These are phyloP conservation scores for Coptotermes formosanus DNA, from an alignment of 1,140 invertebrate species.

Conservation along the genomic window DNA sequence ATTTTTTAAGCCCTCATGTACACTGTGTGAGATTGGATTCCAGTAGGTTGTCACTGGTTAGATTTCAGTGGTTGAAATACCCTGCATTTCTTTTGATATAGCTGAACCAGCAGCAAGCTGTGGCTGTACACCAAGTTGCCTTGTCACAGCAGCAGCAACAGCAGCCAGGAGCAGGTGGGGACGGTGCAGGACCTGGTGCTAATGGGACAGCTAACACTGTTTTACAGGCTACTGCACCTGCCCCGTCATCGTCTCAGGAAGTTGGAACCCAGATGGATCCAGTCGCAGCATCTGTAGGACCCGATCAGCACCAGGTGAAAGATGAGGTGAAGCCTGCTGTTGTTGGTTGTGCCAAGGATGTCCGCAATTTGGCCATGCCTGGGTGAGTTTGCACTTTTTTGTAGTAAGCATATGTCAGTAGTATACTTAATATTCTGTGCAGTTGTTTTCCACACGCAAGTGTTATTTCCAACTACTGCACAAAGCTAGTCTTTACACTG, in stretches of 20 bases:
- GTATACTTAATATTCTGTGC: no score
- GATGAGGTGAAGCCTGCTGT: slow-evolving; percentile 30
- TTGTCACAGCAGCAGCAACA: slow-evolving; percentile 47
- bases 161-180: slow-evolving; percentile 36
- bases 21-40: no score
- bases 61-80: no score
- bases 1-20: no score
- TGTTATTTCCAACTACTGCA: no score
- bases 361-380: slow-evolving; percentile 29
- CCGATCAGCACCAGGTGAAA: slow-evolving; percentile 26
- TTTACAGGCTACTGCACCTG: not conserved
- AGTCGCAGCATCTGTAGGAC: not conserved
- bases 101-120: slow-evolving; percentile 44
- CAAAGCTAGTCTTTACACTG: no score
- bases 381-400: slow-evolving; percentile 30
- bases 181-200: not conserved
- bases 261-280: slow-evolving; percentile 34
- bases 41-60: no score
- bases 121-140: slow-evolving; percentile 30
- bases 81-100: not conserved
- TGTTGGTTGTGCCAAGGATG: slow-evolving; percentile 30
- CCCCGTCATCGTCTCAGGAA: slow-evolving; percentile 31
- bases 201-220: slow-evolving; percentile 17
- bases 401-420: no score
- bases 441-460: no score